phyloP scores from a whole-genome alignment of 1,140 invertebrate species.

The Atta colombica region DNA sequence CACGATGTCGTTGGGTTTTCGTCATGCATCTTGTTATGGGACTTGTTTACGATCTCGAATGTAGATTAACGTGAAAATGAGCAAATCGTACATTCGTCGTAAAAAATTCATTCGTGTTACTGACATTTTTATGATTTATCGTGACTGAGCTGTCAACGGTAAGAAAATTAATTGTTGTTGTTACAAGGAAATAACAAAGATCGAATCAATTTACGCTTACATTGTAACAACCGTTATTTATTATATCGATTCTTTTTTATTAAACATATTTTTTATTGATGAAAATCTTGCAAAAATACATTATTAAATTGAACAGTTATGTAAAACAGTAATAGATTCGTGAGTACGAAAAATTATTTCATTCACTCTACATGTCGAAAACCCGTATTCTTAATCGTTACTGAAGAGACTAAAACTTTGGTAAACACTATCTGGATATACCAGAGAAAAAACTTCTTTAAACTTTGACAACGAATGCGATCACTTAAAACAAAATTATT shows the following conservation, averaged over 20 bases:
- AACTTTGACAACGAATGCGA: background rate
- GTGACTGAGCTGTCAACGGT: background rate
- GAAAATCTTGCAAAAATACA: background rate
- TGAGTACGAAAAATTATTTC: conserved; percentile 57
- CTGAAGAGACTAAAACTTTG: conserved; percentile 61
- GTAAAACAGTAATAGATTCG: background rate
- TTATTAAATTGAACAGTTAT: background rate
- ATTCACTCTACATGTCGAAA: conserved; percentile 20
- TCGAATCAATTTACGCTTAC: background rate
- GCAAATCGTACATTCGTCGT: background rate
- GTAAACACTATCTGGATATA: conserved; percentile 67
- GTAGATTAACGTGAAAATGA: conserved; percentile 38
- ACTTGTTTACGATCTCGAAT: conserved; percentile 55
- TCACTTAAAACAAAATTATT: background rate
- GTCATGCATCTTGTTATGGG: conserved; percentile 43
- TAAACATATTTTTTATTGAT: conserved; percentile 14
- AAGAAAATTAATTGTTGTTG: background rate
- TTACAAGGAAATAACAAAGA: conserved; percentile 8
- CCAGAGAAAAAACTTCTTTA: background rate
- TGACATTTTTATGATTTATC: conserved; percentile 25
- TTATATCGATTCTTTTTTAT: background rate
- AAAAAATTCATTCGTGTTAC: conserved; percentile 29
- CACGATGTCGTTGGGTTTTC: conserved; percentile 63
- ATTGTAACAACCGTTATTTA: background rate
- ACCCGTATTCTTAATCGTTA: conserved; percentile 12